Evolutionary conservation across 2,113 vertebrate genomes (phyloP), one percentile per base, ranked within the genome.

Genomic region (Telmatochromis sp.): DNA sequence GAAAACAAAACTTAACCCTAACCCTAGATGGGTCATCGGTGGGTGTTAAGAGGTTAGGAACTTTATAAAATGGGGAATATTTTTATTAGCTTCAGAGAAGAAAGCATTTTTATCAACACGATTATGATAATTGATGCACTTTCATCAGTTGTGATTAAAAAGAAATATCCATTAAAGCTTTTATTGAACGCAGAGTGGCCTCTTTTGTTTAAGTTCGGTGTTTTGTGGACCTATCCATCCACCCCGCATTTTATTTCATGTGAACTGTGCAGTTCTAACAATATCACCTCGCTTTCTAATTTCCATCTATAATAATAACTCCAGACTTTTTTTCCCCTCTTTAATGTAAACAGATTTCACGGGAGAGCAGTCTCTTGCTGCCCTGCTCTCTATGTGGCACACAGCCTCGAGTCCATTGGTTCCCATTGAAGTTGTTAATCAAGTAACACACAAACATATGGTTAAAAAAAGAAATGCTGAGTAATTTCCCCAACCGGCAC

Each of bases 401-500:
- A 26, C 13, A 73, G 68, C 68, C 21, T 75, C 14, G 0, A 28
- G 40, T 47, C 40, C 40, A 17, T 73, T 15, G 40, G 40, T 73
- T 47, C 14, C 40, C 23, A 28, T 0, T 75, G 68, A 47, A 75
- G 40, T 47, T 75, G 9, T 47, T 75, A 75, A 47, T 75, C 40
- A 75, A 75, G 68, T 75, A 45, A 47, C 68, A 28, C 40, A 75
- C 68, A 47, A 75, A 75, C 42, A 75, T 75, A 75, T 15, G 42
- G 40, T 47, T 47, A 73, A 73, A 26, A 73, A 73, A 73, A 45
- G 37, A 45, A 73, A 45, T 2, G 14, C 68, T 47, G 68, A 47
- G 68, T 75, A 75, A 75, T 75, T 75, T 28, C 9, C 23, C 68
- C 14, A 47, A 47, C 23, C 6, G 14, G 68, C 40, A 19, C 0